phyloP scores from a whole-genome alignment of 37 sponge, comb jelly and placozoan genomes.

The Spongia lamella region DNA sequence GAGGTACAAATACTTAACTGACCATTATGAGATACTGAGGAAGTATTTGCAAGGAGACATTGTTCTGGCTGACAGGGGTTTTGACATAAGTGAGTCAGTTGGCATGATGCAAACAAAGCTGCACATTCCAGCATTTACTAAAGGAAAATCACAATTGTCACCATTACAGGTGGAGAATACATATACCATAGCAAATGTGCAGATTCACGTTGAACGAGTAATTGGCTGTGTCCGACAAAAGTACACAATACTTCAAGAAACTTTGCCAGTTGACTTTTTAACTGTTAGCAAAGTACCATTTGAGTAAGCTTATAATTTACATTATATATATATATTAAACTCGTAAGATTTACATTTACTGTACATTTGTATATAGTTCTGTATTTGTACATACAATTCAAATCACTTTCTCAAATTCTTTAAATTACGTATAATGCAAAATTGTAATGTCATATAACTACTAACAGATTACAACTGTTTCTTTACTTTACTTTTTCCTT shows the following conservation, averaged over 20 bases:
- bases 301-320: too few relatives aligned
- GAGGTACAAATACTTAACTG: constrained; percentile 31
- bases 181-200: constrained; percentile 1
- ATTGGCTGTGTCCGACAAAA: constrained; percentile 46
- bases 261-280: constrained; percentile 33
- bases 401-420: too few relatives aligned
- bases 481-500: too few relatives aligned
- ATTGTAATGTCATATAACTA: too few relatives aligned
- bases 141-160: constrained; percentile 39
- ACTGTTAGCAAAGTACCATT: too few relatives aligned
- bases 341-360: too few relatives aligned
- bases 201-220: constrained; percentile 34
- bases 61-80: constrained; percentile 33
- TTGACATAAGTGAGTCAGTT: constrained; percentile 28
- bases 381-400: too few relatives aligned
- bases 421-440: too few relatives aligned
- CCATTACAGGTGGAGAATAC: constrained; percentile 28
- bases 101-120: constrained; percentile 25
- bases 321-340: too few relatives aligned
- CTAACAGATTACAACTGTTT: too few relatives aligned
- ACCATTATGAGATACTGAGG: constrained; percentile 23
- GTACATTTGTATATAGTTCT: too few relatives aligned
- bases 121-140: constrained; percentile 29
- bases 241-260: constrained; percentile 31
- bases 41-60: constrained; percentile 24